Evolutionary conservation across 2,797 vertebrate genomes (phyloP).

Genomic region (Sylvilagus floridanus): DNA sequence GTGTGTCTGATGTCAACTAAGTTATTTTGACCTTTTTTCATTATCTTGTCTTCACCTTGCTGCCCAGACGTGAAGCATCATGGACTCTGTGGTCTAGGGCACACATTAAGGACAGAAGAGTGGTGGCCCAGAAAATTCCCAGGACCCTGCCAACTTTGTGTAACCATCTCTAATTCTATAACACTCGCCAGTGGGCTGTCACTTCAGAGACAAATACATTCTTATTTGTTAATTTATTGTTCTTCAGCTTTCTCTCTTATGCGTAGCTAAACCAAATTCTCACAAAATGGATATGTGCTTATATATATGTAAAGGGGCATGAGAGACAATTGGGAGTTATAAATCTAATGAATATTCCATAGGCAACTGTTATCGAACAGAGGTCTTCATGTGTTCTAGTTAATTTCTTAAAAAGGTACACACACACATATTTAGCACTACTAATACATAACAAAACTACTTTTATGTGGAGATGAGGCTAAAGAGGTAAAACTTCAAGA

Average conservation of each 20-base stretch:
- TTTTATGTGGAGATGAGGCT: background rate
- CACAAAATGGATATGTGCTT: background rate
- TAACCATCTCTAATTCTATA: background rate
- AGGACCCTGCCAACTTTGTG: background rate
- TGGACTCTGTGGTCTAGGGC: background rate
- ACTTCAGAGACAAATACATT: background rate
- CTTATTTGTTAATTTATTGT: background rate
- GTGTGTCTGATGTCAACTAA: background rate
- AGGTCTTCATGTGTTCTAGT: background rate
- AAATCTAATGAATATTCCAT: background rate
- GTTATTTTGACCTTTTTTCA: background rate
- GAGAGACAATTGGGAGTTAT: background rate
- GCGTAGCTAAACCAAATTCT: background rate
- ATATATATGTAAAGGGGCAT: background rate
- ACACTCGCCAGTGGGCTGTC: background rate
- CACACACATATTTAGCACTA: background rate
- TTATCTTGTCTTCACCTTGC: background rate
- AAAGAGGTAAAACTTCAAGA: slow-evolving; percentile 45
- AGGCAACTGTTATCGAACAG: background rate
- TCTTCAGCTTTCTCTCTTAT: background rate
- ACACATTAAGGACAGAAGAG: background rate
- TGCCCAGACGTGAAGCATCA: background rate
- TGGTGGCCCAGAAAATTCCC: background rate
- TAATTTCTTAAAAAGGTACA: background rate
- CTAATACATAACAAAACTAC: slow-evolving; percentile 46